A percentile compares a stretch with the other conserved stretches of the same genome.
phyloP scores from a whole-genome alignment of 1,140 invertebrate genomes.

The Tetramorium simillimum region DNA sequence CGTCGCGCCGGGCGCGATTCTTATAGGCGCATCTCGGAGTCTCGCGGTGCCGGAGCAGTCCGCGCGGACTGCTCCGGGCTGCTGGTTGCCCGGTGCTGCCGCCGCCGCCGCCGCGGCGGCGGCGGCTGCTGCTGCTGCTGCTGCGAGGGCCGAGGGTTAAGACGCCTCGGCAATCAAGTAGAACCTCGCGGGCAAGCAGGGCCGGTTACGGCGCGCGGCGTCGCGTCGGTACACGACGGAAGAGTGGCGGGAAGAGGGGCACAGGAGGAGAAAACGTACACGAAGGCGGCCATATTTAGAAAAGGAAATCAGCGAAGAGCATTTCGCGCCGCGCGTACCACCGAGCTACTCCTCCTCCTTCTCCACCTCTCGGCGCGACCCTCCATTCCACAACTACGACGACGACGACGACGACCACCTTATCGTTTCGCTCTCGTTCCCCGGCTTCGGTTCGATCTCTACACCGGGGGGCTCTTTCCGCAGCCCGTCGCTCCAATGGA shows the following conservation, averaged over 20 bases:
- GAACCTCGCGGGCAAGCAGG: slow-evolving; percentile 84
- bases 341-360: slow-evolving; percentile 47
- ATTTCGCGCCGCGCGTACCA: slow-evolving; percentile 78
- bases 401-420: slow-evolving; percentile 33
- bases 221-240: slow-evolving; percentile 62
- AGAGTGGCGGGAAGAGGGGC: slow-evolving; percentile 31
- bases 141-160: slow-evolving; percentile 82
- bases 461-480: slow-evolving; percentile 53
- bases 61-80: slow-evolving; percentile 68
- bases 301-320: slow-evolving; percentile 85
- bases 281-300: slow-evolving; percentile 85
- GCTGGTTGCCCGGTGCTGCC: background rate
- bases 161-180: slow-evolving; percentile 86
- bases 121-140: background rate
- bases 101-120: background rate
- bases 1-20: slow-evolving; percentile 28
- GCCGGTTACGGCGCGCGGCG: slow-evolving; percentile 80
- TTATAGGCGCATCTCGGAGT: slow-evolving; percentile 72
- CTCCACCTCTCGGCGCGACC: slow-evolving; percentile 14
- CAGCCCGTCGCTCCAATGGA: slow-evolving; percentile 61
- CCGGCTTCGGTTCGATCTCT: slow-evolving; percentile 47
- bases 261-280: slow-evolving; percentile 70
- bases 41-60: slow-evolving; percentile 22
- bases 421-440: slow-evolving; percentile 53
- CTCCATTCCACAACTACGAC: slow-evolving; percentile 43